Evolutionary conservation across 1,140 invertebrate genomes (phyloP).

Genomic region (Nasonia longicornis): DNA sequence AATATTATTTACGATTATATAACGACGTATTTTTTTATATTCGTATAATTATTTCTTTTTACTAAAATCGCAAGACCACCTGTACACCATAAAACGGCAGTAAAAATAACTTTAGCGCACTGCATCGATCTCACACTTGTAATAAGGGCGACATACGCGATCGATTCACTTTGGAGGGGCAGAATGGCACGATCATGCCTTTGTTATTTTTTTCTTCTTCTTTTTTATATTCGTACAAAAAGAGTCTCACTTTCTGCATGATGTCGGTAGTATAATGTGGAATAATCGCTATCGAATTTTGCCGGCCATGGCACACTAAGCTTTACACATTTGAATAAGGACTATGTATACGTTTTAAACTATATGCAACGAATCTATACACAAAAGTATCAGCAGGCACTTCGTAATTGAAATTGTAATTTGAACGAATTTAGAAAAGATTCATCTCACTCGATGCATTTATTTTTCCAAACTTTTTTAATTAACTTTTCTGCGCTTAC

Average conservation of each 20-base stretch:
- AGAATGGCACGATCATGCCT: conserved; percentile 19
- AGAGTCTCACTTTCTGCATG: conserved; percentile 48
- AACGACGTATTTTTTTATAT: conserved; percentile 25
- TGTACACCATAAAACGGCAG: conserved; percentile 54
- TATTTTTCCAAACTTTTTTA: conserved; percentile 2
- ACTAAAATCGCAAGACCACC: conserved; percentile 44
- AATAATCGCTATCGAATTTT: conserved; percentile 8
- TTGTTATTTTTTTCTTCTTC: neutral
- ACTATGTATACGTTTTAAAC: neutral
- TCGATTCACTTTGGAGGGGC: conserved; percentile 36
- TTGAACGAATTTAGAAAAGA: conserved; percentile 22
- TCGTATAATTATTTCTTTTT: conserved; percentile 38
- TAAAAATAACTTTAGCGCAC: conserved; percentile 52
- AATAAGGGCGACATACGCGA: conserved; percentile 18
- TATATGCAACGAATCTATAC: conserved; percentile 7
- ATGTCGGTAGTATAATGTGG: neutral
- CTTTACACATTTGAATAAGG: conserved; percentile 1
- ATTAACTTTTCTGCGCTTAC: neutral
- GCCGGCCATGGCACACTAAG: neutral
- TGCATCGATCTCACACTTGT: conserved; percentile 39
- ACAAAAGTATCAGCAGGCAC: conserved; percentile 32
- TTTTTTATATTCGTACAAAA: conserved; percentile 40
- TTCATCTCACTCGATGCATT: neutral
- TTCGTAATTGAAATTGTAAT: conserved; percentile 39
- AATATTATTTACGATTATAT: conserved; percentile 33